Evolutionary conservation across 2,797 vertebrate species (phyloP).

Genomic region (Chrosomus eos): DNA sequence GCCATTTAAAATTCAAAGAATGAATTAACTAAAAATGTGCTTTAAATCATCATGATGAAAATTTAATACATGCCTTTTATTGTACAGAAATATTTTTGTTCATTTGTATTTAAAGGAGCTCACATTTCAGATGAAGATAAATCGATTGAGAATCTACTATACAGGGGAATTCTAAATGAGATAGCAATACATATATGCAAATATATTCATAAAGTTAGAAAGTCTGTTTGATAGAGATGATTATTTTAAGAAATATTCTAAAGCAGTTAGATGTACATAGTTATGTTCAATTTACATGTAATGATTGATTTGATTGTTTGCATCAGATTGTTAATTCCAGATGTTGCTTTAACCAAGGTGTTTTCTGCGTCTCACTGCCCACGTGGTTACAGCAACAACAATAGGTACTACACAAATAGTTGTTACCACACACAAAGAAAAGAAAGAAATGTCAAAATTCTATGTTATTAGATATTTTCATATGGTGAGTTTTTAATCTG

Average conservation of each 20-base stretch:
- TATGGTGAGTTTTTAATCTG: too few relatives aligned
- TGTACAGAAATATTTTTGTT: not conserved
- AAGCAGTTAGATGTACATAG: not conserved
- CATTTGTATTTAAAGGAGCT: not conserved
- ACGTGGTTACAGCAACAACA: constrained; percentile 22
- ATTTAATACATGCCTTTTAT: not conserved
- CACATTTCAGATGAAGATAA: not conserved
- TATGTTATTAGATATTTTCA: too few relatives aligned
- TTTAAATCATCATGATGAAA: not conserved
- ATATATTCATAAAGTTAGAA: not conserved
- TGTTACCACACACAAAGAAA: constrained; percentile 33
- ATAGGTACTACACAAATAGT: too few relatives aligned
- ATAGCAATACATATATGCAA: not conserved
- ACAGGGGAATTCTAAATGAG: not conserved
- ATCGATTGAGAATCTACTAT: not conserved
- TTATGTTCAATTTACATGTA: too few relatives aligned
- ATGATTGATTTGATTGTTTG: constrained; percentile 25
- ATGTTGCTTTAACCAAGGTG: not conserved
- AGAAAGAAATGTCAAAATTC: not conserved
- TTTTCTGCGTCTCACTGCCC: not conserved
- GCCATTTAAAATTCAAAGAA: not conserved
- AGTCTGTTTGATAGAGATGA: too few relatives aligned
- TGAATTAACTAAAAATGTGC: not conserved
- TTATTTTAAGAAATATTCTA: not conserved
- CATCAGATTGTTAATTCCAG: not conserved